A percentile compares a stretch with the other conserved stretches of the same genome.
phyloP scores from a whole-genome alignment of 2,797 vertebrate genomes.

The Sciaenops ocellatus region DNA sequence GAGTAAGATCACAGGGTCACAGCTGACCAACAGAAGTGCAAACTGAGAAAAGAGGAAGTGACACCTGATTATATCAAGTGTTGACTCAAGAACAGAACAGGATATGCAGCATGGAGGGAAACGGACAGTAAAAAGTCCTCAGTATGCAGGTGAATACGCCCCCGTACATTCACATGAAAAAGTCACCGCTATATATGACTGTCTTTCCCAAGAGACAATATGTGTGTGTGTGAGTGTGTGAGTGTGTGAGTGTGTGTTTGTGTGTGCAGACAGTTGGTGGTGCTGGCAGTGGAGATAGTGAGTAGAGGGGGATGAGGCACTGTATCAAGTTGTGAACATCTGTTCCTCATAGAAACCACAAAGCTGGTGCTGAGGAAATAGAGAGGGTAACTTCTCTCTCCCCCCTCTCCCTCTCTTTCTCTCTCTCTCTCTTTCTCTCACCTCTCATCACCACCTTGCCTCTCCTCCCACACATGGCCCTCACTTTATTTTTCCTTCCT shows the following conservation, averaged over 20 bases:
- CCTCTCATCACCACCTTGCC: constrained; percentile 46
- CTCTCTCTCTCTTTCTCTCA: constrained; percentile 29
- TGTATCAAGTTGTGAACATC: constrained; percentile 90
- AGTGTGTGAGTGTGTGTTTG: constrained; percentile 47
- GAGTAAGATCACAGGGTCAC: constrained; percentile 23
- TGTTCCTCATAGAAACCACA: constrained; percentile 88
- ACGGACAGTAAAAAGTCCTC: constrained; percentile 53
- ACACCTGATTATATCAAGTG: constrained; percentile 75
- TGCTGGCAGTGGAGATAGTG: constrained; percentile 85
- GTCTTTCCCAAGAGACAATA: constrained; percentile 59
- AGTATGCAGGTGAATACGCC: constrained; percentile 53
- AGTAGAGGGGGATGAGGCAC: constrained; percentile 82
- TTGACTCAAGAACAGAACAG: constrained; percentile 76
- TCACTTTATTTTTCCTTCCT: constrained; percentile 39
- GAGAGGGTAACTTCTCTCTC: constrained; percentile 82
- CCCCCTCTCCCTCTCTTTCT: constrained; percentile 26
- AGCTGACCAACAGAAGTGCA: constrained; percentile 61
- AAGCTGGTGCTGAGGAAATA: constrained; percentile 85
- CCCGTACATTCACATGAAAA: constrained; percentile 37
- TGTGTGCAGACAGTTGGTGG: constrained; percentile 84
- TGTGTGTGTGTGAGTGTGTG: constrained; percentile 44
- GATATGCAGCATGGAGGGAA: constrained; percentile 59
- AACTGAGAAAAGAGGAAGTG: constrained; percentile 70
- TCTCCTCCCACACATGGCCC: constrained; percentile 42
- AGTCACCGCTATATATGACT: constrained; percentile 43